Base-by-base conservation (phyloP, 2,888 invertebrate genomes). In the Vandiemenella viatica region DNA sequence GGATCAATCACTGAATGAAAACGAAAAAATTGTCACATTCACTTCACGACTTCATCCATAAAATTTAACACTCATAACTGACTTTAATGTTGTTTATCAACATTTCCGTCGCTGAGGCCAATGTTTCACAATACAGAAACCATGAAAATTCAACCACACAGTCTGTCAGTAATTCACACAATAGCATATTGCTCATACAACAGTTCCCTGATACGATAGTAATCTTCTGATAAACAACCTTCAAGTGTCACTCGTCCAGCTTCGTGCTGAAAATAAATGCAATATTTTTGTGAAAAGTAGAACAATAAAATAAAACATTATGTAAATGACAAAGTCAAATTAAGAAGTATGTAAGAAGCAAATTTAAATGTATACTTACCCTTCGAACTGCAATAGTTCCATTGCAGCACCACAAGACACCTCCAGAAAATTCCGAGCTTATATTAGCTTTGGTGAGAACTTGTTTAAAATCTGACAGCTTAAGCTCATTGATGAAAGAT, bases 181-280 rank as follows among this genome's bases (percentile, higher is more conserved):
- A 98, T 91, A 50, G 96, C 97, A 67, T 95, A 98, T 65, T 98
- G 96, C 55, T 89, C 85, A 64, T 98, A 98, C 22, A 98, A 70
- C 32, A 96, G 69, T 58, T 91, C 88, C 50, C 95, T 75, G 43
- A 98, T 85, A 74, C 79, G 84, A 68, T 86, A 98, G 67, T 93
- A 98, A 57, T 97, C 95, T 59, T 93, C 91, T 6, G 91, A 89
- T 1, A 95, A 69, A 49, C 88, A 85, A 0, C 98, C 97, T 69
- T 98, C 97, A 51, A 98, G 68, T 26, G 90, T 83, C 37, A 98
- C 86, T 62, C 83, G 80, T 0, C 96, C 96, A 46, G 85, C 81
- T 60, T 96, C 95, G 67, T 88, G 80, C 83, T 90, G 67, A 58
- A 76, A 77, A 54, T 32, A 2, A 2, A 32, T 3, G n/a, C n/a